A percentile compares a stretch with the other conserved stretches of the same genome.
These are phyloP conservation scores for Brachymystax lenok DNA, from an alignment of 2,797 vertebrate genomes.

Conservation along the genomic window DNA sequence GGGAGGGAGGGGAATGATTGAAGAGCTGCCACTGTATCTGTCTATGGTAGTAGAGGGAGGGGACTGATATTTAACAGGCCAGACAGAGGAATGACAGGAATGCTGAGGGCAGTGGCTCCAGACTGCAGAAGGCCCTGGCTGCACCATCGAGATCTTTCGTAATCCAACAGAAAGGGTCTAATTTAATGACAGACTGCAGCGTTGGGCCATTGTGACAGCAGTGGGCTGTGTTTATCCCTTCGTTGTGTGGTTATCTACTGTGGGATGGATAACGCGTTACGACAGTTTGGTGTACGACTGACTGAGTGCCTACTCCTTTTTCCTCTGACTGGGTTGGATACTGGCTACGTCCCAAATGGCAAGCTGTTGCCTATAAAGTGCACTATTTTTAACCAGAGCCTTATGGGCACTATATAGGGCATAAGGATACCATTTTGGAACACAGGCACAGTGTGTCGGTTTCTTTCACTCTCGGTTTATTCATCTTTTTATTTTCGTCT, in stretches of 20 bases:
- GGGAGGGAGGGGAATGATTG: conserved; percentile 54
- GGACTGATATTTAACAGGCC: conserved; percentile 41
- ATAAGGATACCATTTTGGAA: too few relatives aligned
- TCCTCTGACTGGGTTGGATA: conserved; percentile 43
- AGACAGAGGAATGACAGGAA: conserved; percentile 59
- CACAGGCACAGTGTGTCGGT: neutral
- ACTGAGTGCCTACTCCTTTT: conserved; percentile 44
- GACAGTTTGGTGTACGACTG: conserved; percentile 57
- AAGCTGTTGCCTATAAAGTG: too few relatives aligned
- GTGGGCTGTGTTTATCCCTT: conserved; percentile 53
- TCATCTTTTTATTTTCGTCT: neutral
- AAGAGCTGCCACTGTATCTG: neutral
- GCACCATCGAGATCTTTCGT: neutral
- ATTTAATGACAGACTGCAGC: conserved; percentile 46
- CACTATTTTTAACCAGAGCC: too few relatives aligned
- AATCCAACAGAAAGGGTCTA: conserved; percentile 4
- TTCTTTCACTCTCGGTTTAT: neutral
- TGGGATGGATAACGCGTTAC: conserved; percentile 53
- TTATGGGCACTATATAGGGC: too few relatives aligned
- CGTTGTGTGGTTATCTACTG: conserved; percentile 55
- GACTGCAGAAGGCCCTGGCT: neutral
- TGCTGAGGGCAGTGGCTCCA: neutral
- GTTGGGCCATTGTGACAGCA: conserved; percentile 53
- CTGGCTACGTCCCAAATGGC: too few relatives aligned
- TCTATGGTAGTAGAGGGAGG: conserved; percentile 41